Evolutionary conservation across 1,140 invertebrate genomes (phyloP).

Genomic region (Acromyrmex heyeri): DNA sequence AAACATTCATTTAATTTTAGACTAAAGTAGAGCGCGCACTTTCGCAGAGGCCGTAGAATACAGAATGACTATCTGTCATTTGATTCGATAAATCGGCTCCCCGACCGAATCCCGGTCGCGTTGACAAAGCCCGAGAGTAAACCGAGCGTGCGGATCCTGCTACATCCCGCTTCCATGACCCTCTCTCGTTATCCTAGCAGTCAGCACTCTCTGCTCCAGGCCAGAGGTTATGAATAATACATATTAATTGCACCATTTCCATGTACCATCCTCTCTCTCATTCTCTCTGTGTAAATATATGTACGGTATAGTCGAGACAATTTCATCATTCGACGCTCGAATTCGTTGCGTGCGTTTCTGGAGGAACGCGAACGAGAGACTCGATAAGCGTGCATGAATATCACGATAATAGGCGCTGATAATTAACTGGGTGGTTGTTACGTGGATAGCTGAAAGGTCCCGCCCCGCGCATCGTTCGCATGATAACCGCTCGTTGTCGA

Average conservation of each 20-base stretch:
- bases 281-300: constrained; percentile 20
- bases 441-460: constrained; percentile 15
- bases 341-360: constrained; percentile 30
- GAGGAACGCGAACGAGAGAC: constrained; percentile 35
- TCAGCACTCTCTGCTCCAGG: constrained; percentile 66
- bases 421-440: constrained; percentile 48
- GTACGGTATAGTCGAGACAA: constrained; percentile 13
- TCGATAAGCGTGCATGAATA: constrained; percentile 55
- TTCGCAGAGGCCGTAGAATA: not conserved
- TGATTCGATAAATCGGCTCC: constrained; percentile 33
- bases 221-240: constrained; percentile 82
- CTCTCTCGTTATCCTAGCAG: constrained; percentile 56
- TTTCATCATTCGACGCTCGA: constrained; percentile 7
- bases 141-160: constrained; percentile 78
- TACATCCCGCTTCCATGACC: constrained; percentile 8
- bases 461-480: constrained; percentile 43
- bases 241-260: constrained; percentile 72
- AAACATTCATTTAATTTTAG: not conserved
- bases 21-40: not conserved
- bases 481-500: constrained; percentile 53
- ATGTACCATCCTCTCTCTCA: not conserved
- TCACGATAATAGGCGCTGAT: constrained; percentile 46
- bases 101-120: constrained; percentile 70
- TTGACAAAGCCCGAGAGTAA: constrained; percentile 80
- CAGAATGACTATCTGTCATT: constrained; percentile 39